Base-by-base conservation (phyloP, 1,140 invertebrate species). In the Aphelenchoides avenae region DNA sequence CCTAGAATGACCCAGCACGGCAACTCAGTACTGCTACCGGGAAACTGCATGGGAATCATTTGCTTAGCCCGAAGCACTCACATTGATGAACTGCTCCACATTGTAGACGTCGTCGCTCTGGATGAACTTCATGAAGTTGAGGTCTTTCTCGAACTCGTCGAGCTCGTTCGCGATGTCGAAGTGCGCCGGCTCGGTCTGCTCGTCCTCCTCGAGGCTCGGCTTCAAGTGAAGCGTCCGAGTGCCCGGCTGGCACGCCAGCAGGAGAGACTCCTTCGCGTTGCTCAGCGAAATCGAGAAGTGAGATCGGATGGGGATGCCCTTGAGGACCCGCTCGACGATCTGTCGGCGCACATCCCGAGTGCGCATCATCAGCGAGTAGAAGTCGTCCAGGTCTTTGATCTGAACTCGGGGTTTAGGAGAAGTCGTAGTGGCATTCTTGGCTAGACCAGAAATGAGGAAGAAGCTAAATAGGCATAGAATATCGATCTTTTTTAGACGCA, bases 291-390 rank as follows among this genome's bases (percentile, higher is more conserved):
- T 68, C 2, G 47, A 47, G 30, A 75, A 75, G 57, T 75, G 75
- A n/a, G 62, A 49, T 31, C 67, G 48, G 27, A 77, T 77, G 11
- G 73, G 73, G 22, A 77, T 64, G 37, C 57, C 57, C 36, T 75
- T 77, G 9, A 75, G 53, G 29, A 77, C 75, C 6, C 73, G 42
- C 48, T 77, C 73, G 4, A 75, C 73, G 43, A 75, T 75, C 40
- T 75, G 73, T 5, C 73, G 56, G 9, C 73, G 61, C 11, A 75
- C 68, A 51, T 75, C 64, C 3, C 72, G 51, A n/a, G 74, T 66
- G 24, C 72, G 54, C 61, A 68, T 66, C 73, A 75, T 75, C 9
- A 75, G 44, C 9, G 56, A 59, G 54, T 71, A 75, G 54, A 75
- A 75, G 41, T 75, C 73, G 29, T 71, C 68, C 5, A n/a, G n/a